phyloP scores from a whole-genome alignment of 2,888 invertebrate species.

The Lathronympha strigana region DNA sequence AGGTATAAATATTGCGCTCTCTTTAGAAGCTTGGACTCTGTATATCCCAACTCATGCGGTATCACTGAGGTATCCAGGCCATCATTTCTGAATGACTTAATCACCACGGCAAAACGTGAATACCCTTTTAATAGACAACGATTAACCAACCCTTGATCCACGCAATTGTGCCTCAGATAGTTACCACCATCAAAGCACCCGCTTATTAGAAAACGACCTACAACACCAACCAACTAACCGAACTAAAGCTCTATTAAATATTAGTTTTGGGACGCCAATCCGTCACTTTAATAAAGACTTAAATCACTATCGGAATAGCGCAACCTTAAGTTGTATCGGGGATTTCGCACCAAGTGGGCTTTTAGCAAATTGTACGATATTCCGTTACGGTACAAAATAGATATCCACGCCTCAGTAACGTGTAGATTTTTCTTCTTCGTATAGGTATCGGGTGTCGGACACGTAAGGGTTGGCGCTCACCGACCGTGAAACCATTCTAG shows the following conservation, averaged over 20 bases:
- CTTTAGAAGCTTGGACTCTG: too few relatives aligned
- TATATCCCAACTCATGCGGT: neutral
- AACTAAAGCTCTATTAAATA: neutral
- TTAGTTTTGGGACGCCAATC: neutral
- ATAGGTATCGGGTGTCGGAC: slow-evolving; percentile 17
- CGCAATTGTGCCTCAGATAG: neutral
- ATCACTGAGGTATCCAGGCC: neutral
- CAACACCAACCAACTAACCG: neutral
- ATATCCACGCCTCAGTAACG: slow-evolving; percentile 15
- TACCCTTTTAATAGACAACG: neutral
- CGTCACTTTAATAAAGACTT: slow-evolving; percentile 1
- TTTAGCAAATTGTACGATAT: slow-evolving; percentile 32
- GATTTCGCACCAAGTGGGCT: slow-evolving; percentile 10
- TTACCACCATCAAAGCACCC: neutral
- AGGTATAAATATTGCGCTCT: too few relatives aligned
- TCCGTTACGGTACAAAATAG: slow-evolving; percentile 27
- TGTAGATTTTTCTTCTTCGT: slow-evolving; percentile 18
- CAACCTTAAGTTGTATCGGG: slow-evolving; percentile 15
- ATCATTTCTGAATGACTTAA: neutral
- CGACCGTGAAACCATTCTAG: neutral
- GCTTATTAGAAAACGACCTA: neutral
- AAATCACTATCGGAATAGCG: slow-evolving; percentile 2
- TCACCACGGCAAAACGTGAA: neutral
- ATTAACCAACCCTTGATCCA: neutral
- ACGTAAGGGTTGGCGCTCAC: slow-evolving; percentile 8